phyloP scores from a whole-genome alignment of 2,888 invertebrate species.

The Mystacides longicornis region DNA sequence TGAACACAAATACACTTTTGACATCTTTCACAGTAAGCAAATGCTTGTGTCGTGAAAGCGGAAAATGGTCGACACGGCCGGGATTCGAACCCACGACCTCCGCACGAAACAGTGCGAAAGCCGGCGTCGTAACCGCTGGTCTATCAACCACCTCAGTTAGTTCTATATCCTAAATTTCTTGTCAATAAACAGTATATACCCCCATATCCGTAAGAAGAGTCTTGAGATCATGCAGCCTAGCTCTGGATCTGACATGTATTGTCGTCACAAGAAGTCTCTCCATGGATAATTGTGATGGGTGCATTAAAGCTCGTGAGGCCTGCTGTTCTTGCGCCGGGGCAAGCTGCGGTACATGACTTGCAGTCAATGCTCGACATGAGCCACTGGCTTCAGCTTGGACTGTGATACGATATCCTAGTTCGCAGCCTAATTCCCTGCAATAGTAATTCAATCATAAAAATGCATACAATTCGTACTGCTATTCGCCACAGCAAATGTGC shows the following conservation, averaged over 20 bases:
- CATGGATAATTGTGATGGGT: conserved; percentile 90
- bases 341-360: conserved; percentile 59
- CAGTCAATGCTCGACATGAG: conserved; percentile 65
- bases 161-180: too few species aligned
- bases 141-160: too few species aligned
- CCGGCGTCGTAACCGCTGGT: too few species aligned
- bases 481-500: too few species aligned
- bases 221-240: conserved; percentile 74
- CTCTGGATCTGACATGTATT: conserved; percentile 85
- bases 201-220: conserved; percentile 63
- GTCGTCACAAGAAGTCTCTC: conserved; percentile 91
- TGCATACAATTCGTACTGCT: too few species aligned
- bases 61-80: too few species aligned
- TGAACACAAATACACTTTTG: too few species aligned
- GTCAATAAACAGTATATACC: too few species aligned
- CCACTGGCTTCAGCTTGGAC: conserved; percentile 75
- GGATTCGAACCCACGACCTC: too few species aligned
- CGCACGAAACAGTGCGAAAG: too few species aligned
- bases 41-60: too few species aligned
- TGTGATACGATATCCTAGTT: conserved; percentile 80
- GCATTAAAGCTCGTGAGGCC: conserved; percentile 67
- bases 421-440: conserved; percentile 65
- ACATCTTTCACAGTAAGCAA: too few species aligned
- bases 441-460: background rate
- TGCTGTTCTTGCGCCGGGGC: conserved; percentile 50